phyloP scores from a whole-genome alignment of 2,888 invertebrate species.

The Horisme vitalbata region DNA sequence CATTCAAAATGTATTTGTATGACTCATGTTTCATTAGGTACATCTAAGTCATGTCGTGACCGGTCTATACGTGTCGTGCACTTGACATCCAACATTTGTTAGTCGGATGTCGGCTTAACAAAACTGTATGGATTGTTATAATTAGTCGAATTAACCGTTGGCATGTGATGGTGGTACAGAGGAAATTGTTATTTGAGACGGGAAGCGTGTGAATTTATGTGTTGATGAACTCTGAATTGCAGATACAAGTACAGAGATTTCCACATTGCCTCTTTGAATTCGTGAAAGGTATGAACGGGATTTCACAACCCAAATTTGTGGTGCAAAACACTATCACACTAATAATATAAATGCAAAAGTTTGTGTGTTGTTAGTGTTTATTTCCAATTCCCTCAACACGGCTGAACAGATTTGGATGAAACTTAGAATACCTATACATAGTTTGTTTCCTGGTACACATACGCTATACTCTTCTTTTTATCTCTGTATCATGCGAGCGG shows the following conservation, averaged over 20 bases:
- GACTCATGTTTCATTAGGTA: conserved; percentile 60
- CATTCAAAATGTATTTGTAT: conserved; percentile 25
- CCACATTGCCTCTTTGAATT: conserved; percentile 23
- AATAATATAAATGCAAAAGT: too few relatives aligned
- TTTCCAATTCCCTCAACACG: too few relatives aligned
- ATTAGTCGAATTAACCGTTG: conserved; percentile 62
- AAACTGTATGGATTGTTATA: conserved; percentile 61
- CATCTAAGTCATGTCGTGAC: conserved; percentile 72
- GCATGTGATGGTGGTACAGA: conserved; percentile 46
- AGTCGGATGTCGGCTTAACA: conserved; percentile 53
- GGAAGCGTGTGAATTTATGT: conserved; percentile 44
- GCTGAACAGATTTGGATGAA: too few relatives aligned
- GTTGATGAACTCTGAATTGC: conserved; percentile 32
- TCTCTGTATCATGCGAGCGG: too few relatives aligned
- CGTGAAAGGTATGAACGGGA: not conserved
- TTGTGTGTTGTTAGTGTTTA: too few relatives aligned
- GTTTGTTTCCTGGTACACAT: too few relatives aligned
- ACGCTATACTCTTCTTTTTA: too few relatives aligned
- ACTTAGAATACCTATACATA: too few relatives aligned
- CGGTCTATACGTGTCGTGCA: conserved; percentile 69
- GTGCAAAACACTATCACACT: too few relatives aligned
- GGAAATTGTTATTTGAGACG: conserved; percentile 34
- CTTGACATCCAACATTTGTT: conserved; percentile 71
- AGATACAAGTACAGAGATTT: conserved; percentile 31
- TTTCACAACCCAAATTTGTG: not conserved